Evolutionary conservation across 2,797 vertebrate species (phyloP).

Genomic region (Capromys pilorides): DNA sequence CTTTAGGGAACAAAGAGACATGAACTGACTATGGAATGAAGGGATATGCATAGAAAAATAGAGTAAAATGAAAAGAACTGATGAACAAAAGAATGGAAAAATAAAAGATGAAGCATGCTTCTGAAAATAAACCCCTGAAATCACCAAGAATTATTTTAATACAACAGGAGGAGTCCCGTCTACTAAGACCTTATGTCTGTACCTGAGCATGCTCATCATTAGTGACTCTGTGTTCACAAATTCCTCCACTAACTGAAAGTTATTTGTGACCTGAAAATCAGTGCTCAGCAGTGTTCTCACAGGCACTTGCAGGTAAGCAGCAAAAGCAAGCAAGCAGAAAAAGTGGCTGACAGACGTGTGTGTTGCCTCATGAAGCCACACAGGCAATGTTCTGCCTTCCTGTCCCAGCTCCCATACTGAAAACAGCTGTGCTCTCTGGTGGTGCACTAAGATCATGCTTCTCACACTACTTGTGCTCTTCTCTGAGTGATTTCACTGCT

Average conservation of each 20-base stretch:
- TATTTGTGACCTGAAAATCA: constrained; percentile 15
- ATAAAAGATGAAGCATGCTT: background rate
- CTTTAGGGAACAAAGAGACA: background rate
- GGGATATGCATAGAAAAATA: background rate
- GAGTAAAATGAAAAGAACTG: background rate
- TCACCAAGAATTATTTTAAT: constrained; percentile 24
- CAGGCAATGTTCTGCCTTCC: background rate
- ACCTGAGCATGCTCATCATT: background rate
- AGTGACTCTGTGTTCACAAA: background rate
- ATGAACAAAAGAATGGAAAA: background rate
- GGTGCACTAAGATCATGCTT: background rate
- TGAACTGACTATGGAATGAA: background rate
- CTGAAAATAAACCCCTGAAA: background rate
- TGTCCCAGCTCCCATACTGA: background rate
- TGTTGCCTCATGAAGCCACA: background rate
- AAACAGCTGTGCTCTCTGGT: background rate
- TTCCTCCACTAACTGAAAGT: background rate
- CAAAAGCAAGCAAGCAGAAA: background rate
- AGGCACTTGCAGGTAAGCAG: background rate
- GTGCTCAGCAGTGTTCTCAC: background rate
- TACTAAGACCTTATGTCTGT: background rate
- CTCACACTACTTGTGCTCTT: background rate
- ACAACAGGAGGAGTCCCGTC: background rate
- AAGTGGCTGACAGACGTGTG: background rate
- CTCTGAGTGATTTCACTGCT: background rate